Conservation (phyloP, 2,797 vertebrate species). For the Sebastes nivosus region DNA sequence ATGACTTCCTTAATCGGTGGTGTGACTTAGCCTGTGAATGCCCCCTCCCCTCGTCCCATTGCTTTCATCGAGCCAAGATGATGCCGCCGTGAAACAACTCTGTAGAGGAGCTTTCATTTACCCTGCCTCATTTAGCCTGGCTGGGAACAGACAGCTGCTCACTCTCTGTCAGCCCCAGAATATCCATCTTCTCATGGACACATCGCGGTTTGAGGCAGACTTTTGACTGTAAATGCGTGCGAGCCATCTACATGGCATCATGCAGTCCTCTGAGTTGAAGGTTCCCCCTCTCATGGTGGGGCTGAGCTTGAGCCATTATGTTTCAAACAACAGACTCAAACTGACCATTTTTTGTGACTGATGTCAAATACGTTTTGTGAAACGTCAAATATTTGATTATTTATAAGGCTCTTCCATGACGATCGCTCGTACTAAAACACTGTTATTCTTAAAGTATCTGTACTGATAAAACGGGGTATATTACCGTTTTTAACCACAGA, state of each 20-base stretch:
- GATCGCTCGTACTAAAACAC: no score
- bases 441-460: no score
- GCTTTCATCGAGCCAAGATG: constrained; percentile 29
- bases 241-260: constrained; percentile 3
- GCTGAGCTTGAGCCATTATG: neutral
- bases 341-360: neutral
- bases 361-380: no score
- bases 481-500: no score
- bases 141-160: constrained; percentile 54
- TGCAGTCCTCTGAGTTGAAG: neutral
- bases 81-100: constrained; percentile 35
- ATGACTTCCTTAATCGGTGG: neutral
- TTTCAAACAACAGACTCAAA: neutral
- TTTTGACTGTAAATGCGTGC: neutral
- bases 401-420: no score
- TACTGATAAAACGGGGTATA: no score
- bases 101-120: constrained; percentile 38
- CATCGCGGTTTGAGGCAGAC: constrained; percentile 2
- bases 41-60: constrained; percentile 10
- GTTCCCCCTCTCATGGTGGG: neutral
- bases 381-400: no score
- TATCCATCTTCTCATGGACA: neutral
- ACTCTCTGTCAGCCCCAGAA: constrained; percentile 1
- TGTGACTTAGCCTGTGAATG: neutral
- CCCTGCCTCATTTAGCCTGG: constrained; percentile 58